Conservation (phyloP, 2,888 invertebrate genomes). For the Limnephilus rhombicus region DNA sequence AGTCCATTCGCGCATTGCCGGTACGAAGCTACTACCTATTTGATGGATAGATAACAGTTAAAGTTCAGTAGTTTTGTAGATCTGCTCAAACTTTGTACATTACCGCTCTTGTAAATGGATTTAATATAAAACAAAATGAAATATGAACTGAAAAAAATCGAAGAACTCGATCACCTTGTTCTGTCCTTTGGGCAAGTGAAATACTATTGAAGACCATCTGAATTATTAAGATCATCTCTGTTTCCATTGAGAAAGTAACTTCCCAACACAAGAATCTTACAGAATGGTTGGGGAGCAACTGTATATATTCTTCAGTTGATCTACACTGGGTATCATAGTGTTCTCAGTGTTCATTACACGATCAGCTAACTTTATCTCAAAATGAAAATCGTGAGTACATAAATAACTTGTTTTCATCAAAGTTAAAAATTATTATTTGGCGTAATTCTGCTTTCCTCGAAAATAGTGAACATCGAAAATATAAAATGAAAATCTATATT, state of each 20-base stretch:
- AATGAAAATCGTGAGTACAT: slow-evolving; percentile 14
- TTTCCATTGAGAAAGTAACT: neutral
- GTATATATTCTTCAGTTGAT: neutral
- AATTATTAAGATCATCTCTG: slow-evolving; percentile 14
- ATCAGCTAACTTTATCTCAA: neutral
- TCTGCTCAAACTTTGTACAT: no score
- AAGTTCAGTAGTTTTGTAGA: no score
- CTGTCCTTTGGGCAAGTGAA: neutral
- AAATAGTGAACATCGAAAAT: no score
- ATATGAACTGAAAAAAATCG: neutral
- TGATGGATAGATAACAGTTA: no score
- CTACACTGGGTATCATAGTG: neutral
- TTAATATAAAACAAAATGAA: neutral
- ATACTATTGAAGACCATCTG: neutral
- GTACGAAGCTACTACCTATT: no score
- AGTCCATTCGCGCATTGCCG: no score
- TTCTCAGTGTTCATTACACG: neutral
- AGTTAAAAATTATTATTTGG: no score
- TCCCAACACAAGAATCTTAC: neutral
- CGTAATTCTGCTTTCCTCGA: no score
- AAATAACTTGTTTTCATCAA: no score
- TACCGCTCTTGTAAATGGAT: neutral
- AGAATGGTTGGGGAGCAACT: slow-evolving; percentile 5
- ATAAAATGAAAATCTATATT: no score
- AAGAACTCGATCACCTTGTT: neutral